These are phyloP conservation scores for Bembecia ichneumoniformis DNA, from an alignment of 2,888 invertebrate genomes.

Conservation along the genomic window DNA sequence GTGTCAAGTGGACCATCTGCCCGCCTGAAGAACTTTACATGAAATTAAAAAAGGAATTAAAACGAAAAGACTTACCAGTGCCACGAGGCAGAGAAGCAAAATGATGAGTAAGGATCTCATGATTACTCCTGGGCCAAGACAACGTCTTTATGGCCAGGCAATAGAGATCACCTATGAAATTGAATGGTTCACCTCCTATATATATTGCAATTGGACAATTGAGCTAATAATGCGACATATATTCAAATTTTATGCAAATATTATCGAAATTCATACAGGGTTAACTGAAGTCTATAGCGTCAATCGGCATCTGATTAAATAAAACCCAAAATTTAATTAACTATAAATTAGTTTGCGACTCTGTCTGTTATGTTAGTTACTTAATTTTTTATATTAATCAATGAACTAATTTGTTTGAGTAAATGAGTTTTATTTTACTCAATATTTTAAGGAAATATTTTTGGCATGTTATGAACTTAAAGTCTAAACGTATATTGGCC, in stretches of 20 bases:
- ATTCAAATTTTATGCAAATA: background rate
- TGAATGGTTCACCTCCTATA: background rate
- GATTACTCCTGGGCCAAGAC: conserved; percentile 15
- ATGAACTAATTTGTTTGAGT: no score
- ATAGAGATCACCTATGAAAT: conserved; percentile 6
- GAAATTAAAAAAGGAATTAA: no score
- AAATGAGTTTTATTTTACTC: no score
- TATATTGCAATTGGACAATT: background rate
- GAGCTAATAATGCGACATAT: background rate
- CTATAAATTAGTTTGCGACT: no score
- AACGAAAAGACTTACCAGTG: background rate
- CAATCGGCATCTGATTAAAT: background rate
- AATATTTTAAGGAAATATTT: no score
- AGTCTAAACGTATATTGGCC: no score
- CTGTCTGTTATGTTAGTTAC: no score
- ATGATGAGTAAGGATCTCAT: conserved; percentile 12
- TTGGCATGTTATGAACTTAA: no score
- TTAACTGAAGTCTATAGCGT: background rate
- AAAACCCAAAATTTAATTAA: background rate
- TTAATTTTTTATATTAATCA: no score
- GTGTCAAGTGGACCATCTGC: no score
- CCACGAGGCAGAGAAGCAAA: background rate
- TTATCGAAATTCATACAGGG: background rate
- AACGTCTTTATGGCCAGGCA: conserved; percentile 17
- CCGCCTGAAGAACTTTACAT: no score